Base-by-base conservation (phyloP, 2,797 vertebrate species). In the Austrolebias charrua region DNA sequence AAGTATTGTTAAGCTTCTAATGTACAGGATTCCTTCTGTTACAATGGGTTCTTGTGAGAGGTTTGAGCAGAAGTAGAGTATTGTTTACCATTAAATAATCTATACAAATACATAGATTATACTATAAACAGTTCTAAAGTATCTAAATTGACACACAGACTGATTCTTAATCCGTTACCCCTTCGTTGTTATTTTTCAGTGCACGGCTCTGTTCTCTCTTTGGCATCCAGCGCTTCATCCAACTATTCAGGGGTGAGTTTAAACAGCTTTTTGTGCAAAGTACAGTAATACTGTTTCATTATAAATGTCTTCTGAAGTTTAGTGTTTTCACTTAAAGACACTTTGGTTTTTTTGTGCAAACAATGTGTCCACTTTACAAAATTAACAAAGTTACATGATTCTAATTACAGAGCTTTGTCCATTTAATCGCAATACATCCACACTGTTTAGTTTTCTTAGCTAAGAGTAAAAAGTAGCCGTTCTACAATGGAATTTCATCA, bases 211-310 rank as follows among this genome's bases (percentile, higher is more conserved):
- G 96, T 97, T 60, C 92, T 99, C 73, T 99, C 98, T 70, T 82
- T 99, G 93, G 96, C 95, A 15, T 99, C 98, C 73, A 98, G 96
- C 4, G 95, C 96, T 1, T 99, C 98, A 49, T 99, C 98, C 69
- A 98, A 94, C 74, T 96, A 98, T 89, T 99, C 97, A 66, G 93
- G 95, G 59, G 97, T 98, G 92, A 98, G 98, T 93, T 54, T 4
- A 78, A 18, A 6, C 38, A 35, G 6, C 14, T 24, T 33, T 43
- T n/a, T n/a, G 35, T 49, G 6, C 51, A 6, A 0, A n/a, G n/a
- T n/a, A n/a, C n/a, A 42, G 10, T 31, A n/a, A 44, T 28, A 9
- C 1, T 6, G 29, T 16, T 40, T 65, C 35, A 18, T 6, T 56
- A 2, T 38, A 24, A 53, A 20, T 2, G 35, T 49, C 64, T 52